Evolutionary conservation across 2,797 vertebrate genomes (phyloP).

Genomic region (Anguilla obscura): DNA sequence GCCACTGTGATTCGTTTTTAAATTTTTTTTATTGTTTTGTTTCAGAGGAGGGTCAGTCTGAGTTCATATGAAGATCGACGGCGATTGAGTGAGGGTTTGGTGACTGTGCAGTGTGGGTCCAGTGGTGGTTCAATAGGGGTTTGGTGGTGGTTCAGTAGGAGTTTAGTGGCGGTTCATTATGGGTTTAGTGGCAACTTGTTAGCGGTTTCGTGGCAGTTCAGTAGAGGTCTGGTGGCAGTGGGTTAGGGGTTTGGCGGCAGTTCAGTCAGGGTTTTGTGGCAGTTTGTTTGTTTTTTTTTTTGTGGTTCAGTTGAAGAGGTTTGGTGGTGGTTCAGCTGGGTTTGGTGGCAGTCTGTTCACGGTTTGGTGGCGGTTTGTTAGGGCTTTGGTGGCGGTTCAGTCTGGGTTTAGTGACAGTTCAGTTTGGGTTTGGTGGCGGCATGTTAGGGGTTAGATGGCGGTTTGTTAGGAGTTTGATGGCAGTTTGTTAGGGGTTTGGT

Average conservation of each 20-base stretch:
- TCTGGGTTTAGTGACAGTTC: not conserved
- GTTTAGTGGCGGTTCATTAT: too few species aligned
- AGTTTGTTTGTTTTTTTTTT: not conserved
- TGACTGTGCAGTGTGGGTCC: not conserved
- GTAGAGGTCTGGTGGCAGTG: too few species aligned
- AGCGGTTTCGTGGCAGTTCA: too few species aligned
- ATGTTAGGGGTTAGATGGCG: not conserved
- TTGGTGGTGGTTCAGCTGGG: too few species aligned
- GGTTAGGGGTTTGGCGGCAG: not conserved
- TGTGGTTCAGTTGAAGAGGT: too few species aligned
- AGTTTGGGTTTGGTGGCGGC: not conserved
- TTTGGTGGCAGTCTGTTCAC: not conserved
- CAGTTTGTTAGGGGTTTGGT: not conserved
- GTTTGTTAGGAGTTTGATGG: too few species aligned
- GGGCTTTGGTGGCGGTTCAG: not conserved
- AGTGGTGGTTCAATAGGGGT: not conserved
- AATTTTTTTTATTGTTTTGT: not conserved
- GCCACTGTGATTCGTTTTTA: not conserved
- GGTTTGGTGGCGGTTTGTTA: not conserved
- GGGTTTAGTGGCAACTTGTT: too few species aligned
- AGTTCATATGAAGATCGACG: not conserved
- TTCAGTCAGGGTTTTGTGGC: not conserved
- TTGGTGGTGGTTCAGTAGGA: too few species aligned
- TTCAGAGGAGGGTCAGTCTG: not conserved
- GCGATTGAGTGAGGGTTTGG: not conserved